These are phyloP conservation scores for Eristalis pertinax DNA, from an alignment of 2,888 invertebrate species.

Conservation along the genomic window DNA sequence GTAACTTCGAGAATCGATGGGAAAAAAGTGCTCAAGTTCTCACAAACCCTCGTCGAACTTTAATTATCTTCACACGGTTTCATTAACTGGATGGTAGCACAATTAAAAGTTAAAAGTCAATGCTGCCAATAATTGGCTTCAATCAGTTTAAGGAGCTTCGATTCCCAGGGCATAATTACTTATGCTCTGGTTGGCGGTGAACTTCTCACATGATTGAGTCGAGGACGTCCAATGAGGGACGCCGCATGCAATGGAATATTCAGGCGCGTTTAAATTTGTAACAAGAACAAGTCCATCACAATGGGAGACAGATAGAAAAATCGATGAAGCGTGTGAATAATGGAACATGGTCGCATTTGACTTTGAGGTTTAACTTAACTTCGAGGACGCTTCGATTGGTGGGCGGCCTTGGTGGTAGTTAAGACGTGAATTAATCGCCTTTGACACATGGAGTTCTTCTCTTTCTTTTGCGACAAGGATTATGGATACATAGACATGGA, in stretches of 20 bases:
- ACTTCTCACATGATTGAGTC: conserved; percentile 2
- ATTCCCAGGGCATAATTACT: conserved; percentile 1
- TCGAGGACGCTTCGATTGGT: conserved; percentile 23
- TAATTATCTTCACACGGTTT: conserved; percentile 4
- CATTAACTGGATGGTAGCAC: conserved; percentile 11
- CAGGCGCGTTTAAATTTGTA: conserved; percentile 26
- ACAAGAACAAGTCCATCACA: conserved; percentile 16
- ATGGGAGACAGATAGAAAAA: conserved; percentile 25
- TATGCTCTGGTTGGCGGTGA: not conserved
- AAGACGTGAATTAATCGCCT: conserved; percentile 4
- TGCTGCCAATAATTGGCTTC: not conserved
- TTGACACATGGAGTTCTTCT: not conserved
- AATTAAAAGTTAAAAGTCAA: conserved; percentile 33
- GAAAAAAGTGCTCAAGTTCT: conserved; percentile 15
- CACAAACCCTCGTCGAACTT: not conserved
- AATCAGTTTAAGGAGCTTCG: not conserved
- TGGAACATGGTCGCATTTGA: conserved; percentile 39
- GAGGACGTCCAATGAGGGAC: not conserved
- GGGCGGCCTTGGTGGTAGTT: not conserved
- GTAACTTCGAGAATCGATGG: conserved; percentile 24
- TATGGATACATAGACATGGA: not conserved
- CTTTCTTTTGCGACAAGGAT: not conserved
- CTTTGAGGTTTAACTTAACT: conserved; percentile 50
- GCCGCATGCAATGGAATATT: conserved; percentile 26
- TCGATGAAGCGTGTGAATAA: conserved; percentile 57